phyloP scores from a whole-genome alignment of 2,888 invertebrate species.

The Phrixothrix hirtus region DNA sequence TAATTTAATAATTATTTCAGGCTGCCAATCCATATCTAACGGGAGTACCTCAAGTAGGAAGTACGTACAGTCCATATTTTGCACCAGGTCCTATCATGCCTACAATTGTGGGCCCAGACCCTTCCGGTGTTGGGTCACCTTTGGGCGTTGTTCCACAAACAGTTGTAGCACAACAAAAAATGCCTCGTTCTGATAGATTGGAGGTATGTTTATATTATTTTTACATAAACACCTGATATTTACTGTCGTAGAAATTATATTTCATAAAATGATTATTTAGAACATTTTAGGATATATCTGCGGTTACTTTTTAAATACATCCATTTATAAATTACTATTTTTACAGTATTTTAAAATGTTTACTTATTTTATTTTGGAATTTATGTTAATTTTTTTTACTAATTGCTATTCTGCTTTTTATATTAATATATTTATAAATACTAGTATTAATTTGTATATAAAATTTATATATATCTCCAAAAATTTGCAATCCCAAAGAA shows the following conservation, averaged over 20 bases:
- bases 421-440: background rate
- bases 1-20: constrained; percentile 52
- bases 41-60: constrained; percentile 85
- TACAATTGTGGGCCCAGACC: constrained; percentile 87
- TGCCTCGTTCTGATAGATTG: constrained; percentile 92
- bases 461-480: too few species aligned
- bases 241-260: too few species aligned
- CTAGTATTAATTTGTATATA: background rate
- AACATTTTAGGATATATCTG: background rate
- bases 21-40: constrained; percentile 91
- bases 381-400: constrained; percentile 6
- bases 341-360: constrained; percentile 11
- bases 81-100: constrained; percentile 88
- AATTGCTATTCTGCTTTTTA: constrained; percentile 18
- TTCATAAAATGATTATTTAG: too few species aligned
- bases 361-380: background rate
- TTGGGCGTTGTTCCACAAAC: constrained; percentile 83
- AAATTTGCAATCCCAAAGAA: too few species aligned
- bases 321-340: background rate
- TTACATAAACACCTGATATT: too few species aligned
- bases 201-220: constrained; percentile 72
- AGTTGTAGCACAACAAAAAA: constrained; percentile 87
- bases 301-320: background rate
- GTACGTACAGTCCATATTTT: constrained; percentile 90
- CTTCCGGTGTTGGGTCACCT: constrained; percentile 77